Evolutionary conservation across 2,888 invertebrate genomes (phyloP), one percentile per base, ranked within the genome.

Genomic region (Nephrotoma appendiculata): DNA sequence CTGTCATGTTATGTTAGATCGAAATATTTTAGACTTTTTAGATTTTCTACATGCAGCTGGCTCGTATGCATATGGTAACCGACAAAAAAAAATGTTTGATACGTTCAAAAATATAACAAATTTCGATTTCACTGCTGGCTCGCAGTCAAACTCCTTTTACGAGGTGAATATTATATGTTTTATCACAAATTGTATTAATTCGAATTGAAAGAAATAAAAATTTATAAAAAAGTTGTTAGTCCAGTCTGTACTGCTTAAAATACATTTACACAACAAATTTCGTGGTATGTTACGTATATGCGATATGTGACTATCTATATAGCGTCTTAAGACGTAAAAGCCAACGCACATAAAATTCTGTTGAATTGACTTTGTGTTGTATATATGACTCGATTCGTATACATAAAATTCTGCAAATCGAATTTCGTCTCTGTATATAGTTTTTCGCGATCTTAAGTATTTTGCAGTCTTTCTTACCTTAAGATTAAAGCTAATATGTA

Each of bases 121-220:
- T 83, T 83, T 83, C 83, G 83, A 83, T 83, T 83, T 83, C 83
- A 83, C 41, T 83, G n/a, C 41, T 83, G 83, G 41, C 83, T 83
- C 41, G 41, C 83, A 41, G 83, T 83, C 83, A 83, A 83, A 41
- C 83, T 83, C 83, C 83, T 83, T 83, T 83, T 41, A 83, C 41
- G 83, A 41, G 41, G 5, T 41, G 83, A 83, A 83, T 12, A 12
- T 52, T 52, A 15, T 1, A 52, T 19, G 15, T 52, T 15, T 15
- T 52, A 12, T 12, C 48, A 44, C 6, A 44, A 44, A 44, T 44
- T 44, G 44, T 44, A 44, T 44, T 52, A 52, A 52, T 52, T 52
- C 9, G 52, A 52, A 52, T 48, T 15, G n/a, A 52, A 52, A 83
- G 83, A 83, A 83, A 83, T n/a, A 83, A 41, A 83, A 83, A 12